Conservation (phyloP, 2,888 invertebrate genomes). For the Polydesmus complanatus region DNA sequence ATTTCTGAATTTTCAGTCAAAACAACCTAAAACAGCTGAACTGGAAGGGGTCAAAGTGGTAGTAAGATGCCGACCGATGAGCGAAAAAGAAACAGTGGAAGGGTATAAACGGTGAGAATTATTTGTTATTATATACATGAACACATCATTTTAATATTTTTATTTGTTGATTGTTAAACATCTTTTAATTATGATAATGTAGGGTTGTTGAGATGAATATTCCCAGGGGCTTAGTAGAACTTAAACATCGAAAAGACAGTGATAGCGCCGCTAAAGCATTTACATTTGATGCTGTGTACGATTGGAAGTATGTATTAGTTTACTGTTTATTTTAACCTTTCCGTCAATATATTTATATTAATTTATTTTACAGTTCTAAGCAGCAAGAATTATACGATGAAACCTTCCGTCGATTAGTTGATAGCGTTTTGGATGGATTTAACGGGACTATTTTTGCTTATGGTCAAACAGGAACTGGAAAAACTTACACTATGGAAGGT, state of each 20-base stretch:
- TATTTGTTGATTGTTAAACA: too few relatives aligned
- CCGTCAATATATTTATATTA: background rate
- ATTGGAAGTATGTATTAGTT: slow-evolving; percentile 46
- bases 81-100: slow-evolving; percentile 62
- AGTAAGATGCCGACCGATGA: slow-evolving; percentile 91
- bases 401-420: slow-evolving; percentile 83
- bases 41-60: slow-evolving; percentile 86
- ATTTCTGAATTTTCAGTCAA: slow-evolving; percentile 13
- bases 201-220: slow-evolving; percentile 68
- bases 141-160: too few relatives aligned
- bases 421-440: slow-evolving; percentile 91
- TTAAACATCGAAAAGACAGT: slow-evolving; percentile 63
- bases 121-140: too few relatives aligned
- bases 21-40: slow-evolving; percentile 2
- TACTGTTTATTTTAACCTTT: background rate
- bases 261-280: slow-evolving; percentile 69
- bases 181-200: slow-evolving; percentile 25
- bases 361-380: slow-evolving; percentile 44
- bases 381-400: slow-evolving; percentile 92
- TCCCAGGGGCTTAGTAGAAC: slow-evolving; percentile 76
- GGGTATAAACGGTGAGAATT: slow-evolving; percentile 52
- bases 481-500: slow-evolving; percentile 55
- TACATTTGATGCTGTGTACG: slow-evolving; percentile 96
- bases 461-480: slow-evolving; percentile 96
- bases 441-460: slow-evolving; percentile 99